Percentiles rank a stretch among this genome's conserved stretches.
Conservation (phyloP, 2,888 invertebrate species). For the Rhodophaea formosa region DNA sequence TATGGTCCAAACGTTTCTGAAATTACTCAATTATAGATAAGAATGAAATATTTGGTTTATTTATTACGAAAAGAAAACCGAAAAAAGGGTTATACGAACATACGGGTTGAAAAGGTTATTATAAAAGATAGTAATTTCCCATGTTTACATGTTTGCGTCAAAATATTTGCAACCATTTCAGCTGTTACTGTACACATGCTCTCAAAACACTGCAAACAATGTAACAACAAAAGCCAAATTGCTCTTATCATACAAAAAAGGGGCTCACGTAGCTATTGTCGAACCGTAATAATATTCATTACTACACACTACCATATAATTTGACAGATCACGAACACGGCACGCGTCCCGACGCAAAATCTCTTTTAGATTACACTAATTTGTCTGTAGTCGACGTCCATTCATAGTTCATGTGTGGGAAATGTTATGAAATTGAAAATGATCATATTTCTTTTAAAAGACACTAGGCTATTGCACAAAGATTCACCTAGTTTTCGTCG, state of each 20-base stretch:
- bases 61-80: too few species aligned
- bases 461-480: slow-evolving; percentile 77
- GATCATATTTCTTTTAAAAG: slow-evolving; percentile 81
- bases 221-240: slow-evolving; percentile 5
- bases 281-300: slow-evolving; percentile 49
- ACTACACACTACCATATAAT: slow-evolving; percentile 51
- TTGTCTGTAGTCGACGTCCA: slow-evolving; percentile 62
- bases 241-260: slow-evolving; percentile 7
- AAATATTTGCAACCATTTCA: too few species aligned
- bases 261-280: slow-evolving; percentile 25
- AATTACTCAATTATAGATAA: too few species aligned
- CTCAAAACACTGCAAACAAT: not conserved
- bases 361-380: slow-evolving; percentile 77
- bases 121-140: too few species aligned
- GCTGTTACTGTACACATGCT: not conserved
- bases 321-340: slow-evolving; percentile 52
- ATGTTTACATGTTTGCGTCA: too few species aligned
- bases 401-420: slow-evolving; percentile 74
- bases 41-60: too few species aligned
- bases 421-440: slow-evolving; percentile 79
- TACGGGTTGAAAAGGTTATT: too few species aligned
- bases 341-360: slow-evolving; percentile 64
- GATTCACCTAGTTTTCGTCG: slow-evolving; percentile 81
- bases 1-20: too few species aligned
- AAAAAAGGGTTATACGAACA: too few species aligned